Evolutionary conservation across 2,797 vertebrate genomes (phyloP), one percentile per base, ranked within the genome.

Genomic region (Iguana delicatissima): DNA sequence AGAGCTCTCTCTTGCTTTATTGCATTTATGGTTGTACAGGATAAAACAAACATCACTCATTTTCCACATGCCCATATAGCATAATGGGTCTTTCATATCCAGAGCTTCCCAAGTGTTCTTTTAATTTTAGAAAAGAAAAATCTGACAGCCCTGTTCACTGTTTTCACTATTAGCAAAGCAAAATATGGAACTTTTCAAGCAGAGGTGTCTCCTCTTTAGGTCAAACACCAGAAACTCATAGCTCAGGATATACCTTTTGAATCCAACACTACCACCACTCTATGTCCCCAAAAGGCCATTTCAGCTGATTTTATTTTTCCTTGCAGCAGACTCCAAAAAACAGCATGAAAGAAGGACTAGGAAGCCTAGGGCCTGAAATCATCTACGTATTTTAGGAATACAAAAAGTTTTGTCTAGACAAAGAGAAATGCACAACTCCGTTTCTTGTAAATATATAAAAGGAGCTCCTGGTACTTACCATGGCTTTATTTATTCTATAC

Each of bases 11-110:
- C 18, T 77, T 55, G 22, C 46, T 73, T 24, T 77, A 91, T 6
- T 42, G 46, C 26, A 83, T 83, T 76, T 67, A 50, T 6, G n/a
- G 7, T 69, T 32, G 18, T 52, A 52, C 0, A 52, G 69, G 16
- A 72, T 38, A 62, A 86, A 90, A 62, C n/a, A 89, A 29, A 89
- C 16, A 55, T 90, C 77, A 80, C 83, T 80, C 38, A 38, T 90
- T 86, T 81, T 82, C 69, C 24, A 73, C 32, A 88, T 3, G 16
- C 67, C 77, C 62, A 80, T 35, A 29, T 12, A 52, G 29, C 32
- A 38, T 32, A 64, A 86, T 57, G 13, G 24, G 6, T 90, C 9
- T 82, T 59, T 90, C 64, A 64, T 8, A 38, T 55, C 67, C 22
- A 84, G 59, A 67, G 9, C 35, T 29, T 29, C 57, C 38, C 52